A percentile compares a stretch with the other conserved stretches of the same genome.
These are phyloP conservation scores for Drosophila parvula DNA, from an alignment of 1,140 invertebrate genomes.

Conservation along the genomic window DNA sequence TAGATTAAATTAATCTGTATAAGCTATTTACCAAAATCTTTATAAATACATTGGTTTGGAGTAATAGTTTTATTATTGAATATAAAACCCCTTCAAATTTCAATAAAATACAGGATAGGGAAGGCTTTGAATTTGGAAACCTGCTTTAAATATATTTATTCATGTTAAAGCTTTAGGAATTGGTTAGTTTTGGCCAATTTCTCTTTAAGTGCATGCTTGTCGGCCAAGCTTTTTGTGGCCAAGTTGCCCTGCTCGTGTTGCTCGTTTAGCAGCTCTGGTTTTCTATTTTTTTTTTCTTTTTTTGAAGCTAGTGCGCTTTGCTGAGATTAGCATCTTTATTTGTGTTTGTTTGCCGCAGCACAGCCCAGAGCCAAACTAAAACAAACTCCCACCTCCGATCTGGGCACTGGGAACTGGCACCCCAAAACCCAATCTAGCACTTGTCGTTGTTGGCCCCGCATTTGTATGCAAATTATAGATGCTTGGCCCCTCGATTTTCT, in stretches of 20 bases:
- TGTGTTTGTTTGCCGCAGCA: slow-evolving; percentile 77
- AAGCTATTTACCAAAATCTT: no score
- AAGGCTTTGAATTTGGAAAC: no score
- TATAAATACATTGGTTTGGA: no score
- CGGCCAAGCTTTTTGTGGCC: slow-evolving; percentile 43
- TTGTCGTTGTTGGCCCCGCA: slow-evolving; percentile 59
- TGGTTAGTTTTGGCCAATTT: background rate
- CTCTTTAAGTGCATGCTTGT: slow-evolving; percentile 19
- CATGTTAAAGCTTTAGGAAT: no score
- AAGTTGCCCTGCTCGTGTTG: slow-evolving; percentile 44
- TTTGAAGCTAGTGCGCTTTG: slow-evolving; percentile 59
- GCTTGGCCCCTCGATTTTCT: slow-evolving; percentile 65
- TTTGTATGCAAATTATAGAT: slow-evolving; percentile 83
- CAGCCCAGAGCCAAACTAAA: slow-evolving; percentile 49
- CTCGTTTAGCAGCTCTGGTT: slow-evolving; percentile 65
- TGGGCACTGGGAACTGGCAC: slow-evolving; percentile 11
- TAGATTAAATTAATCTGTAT: no score
- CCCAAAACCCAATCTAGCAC: slow-evolving; percentile 56
- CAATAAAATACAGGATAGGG: no score
- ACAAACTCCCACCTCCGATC: slow-evolving; percentile 42
- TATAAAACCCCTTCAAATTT: no score
- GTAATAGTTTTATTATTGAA: no score
- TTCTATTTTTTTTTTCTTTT: slow-evolving; percentile 20
- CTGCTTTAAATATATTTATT: background rate
- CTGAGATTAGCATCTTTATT: slow-evolving; percentile 82